Base-by-base conservation (phyloP, 2,113 vertebrate genomes). In the Otus sunia region DNA sequence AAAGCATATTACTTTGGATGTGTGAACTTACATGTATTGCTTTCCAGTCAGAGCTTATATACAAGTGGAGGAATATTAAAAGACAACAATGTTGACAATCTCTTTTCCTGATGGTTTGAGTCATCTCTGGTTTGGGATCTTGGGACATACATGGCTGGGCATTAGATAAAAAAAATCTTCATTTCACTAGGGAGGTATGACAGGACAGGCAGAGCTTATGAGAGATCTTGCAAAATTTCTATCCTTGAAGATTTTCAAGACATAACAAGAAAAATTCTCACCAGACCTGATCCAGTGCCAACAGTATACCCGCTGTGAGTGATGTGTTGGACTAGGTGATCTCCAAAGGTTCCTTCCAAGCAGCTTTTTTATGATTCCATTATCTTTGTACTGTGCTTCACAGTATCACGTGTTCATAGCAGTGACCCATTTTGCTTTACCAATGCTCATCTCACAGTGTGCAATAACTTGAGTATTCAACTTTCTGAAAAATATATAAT, bases 161-260 rank as follows among this genome's bases (percentile, higher is more conserved):
- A 18, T 47, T 47, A n/a, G 10, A 30, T 21, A 30, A 43, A 56
- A 73, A 78, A 5, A 60, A 34, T 36, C 27, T 15, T 39, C 19
- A 34, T 15, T 47, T 74, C 39, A 37, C 30, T 16, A 37, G 21
- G 47, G 47, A 62, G 27, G 8, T 68, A 29, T 41, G 26, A 27
- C 10, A 20, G 8, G 41, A n/a, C 25, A n/a, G n/a, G 25, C 78
- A 67, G 26, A 66, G 8, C 5, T 39, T 72, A 67, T 0, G 0
- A 47, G 21, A 27, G 26, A 34, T 2, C 10, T n/a, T 72, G 29
- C 11, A 55, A 55, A 60, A 34, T 55, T 60, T 78, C 30, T 0
- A 0, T 55, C 26, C 14, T 60, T 49, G 11, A 53, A 15, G 21
- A 12, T 41, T 58, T 69, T 78, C 52, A 55, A 60, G 21, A 25